Percentiles rank a stretch among this genome's conserved stretches.
phyloP scores from a whole-genome alignment of 2,888 invertebrate species.

The Tanaodytes sp. region DNA sequence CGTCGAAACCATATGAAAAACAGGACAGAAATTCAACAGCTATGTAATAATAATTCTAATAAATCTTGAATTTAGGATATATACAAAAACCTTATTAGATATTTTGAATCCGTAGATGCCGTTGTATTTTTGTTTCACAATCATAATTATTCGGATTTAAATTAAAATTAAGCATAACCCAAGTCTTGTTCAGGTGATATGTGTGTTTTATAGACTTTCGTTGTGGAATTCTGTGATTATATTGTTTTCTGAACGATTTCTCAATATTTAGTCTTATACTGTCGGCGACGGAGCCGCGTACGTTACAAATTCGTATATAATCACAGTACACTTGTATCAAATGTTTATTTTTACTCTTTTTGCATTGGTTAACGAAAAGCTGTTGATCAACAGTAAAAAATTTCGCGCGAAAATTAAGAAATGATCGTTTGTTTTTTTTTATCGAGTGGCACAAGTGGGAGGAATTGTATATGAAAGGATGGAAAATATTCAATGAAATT shows the following conservation, averaged over 20 bases:
- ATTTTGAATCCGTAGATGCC: too few relatives aligned
- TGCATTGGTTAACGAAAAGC: slow-evolving; percentile 26
- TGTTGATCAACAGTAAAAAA: slow-evolving; percentile 9
- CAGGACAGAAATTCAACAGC: neutral
- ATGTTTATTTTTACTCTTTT: neutral
- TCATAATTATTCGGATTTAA: too few relatives aligned
- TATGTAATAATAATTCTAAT: too few relatives aligned
- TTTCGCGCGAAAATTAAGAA: too few relatives aligned
- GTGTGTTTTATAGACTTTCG: slow-evolving; percentile 52
- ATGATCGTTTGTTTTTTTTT: too few relatives aligned
- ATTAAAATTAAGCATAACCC: slow-evolving; percentile 1
- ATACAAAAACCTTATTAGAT: neutral
- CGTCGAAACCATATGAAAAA: slow-evolving; percentile 26
- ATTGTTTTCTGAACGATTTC: slow-evolving; percentile 1
- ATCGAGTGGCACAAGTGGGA: slow-evolving; percentile 52
- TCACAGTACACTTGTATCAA: slow-evolving; percentile 51
- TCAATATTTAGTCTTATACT: slow-evolving; percentile 31
- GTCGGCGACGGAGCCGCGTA: slow-evolving; percentile 40
- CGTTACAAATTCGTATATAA: slow-evolving; percentile 49
- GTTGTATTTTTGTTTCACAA: neutral
- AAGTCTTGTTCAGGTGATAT: slow-evolving; percentile 44
- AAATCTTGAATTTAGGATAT: neutral
- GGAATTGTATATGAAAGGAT: slow-evolving; percentile 35
- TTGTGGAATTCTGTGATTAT: slow-evolving; percentile 44
- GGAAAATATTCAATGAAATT: too few relatives aligned